Evolutionary conservation across 2,113 vertebrate species (phyloP).

Genomic region (Garra rufa): DNA sequence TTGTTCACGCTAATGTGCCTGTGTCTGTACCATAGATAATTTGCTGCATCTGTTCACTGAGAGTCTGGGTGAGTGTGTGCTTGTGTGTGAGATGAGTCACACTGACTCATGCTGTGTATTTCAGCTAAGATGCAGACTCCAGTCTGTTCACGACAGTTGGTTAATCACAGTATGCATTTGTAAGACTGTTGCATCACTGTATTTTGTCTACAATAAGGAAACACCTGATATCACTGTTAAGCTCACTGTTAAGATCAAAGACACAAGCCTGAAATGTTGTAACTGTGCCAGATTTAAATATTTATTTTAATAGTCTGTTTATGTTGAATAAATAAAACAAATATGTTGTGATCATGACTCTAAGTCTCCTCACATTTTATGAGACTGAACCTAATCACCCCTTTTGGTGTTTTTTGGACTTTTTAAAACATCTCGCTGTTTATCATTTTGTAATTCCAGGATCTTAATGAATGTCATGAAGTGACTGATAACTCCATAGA

Average conservation of each 20-base stretch:
- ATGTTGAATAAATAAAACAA: neutral
- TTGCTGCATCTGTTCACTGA: conserved; percentile 66
- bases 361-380: neutral
- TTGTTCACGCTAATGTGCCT: conserved; percentile 55
- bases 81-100: conserved; percentile 43
- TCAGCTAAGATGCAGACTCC: conserved; percentile 39
- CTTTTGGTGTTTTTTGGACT: neutral
- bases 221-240: conserved; percentile 32
- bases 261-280: neutral
- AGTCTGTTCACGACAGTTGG: conserved; percentile 21
- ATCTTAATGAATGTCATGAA: conserved; percentile 68
- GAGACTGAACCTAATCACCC: neutral
- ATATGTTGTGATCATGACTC: neutral
- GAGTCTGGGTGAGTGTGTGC: conserved; percentile 6
- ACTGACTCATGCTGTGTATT: conserved; percentile 62
- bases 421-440: neutral
- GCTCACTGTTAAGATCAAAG: conserved; percentile 37
- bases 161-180: conserved; percentile 20
- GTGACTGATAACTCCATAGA: conserved; percentile 62
- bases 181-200: conserved; percentile 17
- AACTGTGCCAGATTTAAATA: neutral
- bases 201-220: neutral
- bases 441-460: conserved; percentile 57
- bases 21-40: conserved; percentile 66
- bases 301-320: conserved; percentile 22